Evolutionary conservation across 2,113 vertebrate species (phyloP), one percentile per base, ranked within the genome.

Genomic region (Notechis scutatus): DNA sequence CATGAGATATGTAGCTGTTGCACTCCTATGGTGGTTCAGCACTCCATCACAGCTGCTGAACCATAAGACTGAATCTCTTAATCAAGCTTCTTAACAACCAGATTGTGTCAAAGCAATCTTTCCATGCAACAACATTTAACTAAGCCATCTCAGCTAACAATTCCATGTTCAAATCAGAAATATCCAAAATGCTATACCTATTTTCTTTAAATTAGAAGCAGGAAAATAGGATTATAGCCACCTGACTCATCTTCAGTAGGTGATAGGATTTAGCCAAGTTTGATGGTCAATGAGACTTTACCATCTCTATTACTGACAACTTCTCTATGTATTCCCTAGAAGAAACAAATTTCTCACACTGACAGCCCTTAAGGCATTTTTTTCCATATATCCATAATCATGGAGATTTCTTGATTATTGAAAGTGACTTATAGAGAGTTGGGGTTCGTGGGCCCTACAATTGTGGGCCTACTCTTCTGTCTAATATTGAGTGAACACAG

Each of bases 11-110:
- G 34, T 8, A 15, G n/a, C 69, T 81, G 39, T 39, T 81, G 69
- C 14, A 61, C 59, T 95, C 55, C 90, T 81, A 94, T 34, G 23
- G 34, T 95, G 45, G 56, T 89, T 90, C 92, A 93, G 92, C 61
- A 29, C 18, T 81, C n/a, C 6, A 20, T 39, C 69, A 39, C 34
- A 39, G 5, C 69, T 81, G 69, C 69, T 81, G n/a, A 81, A 20
- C n/a, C 15, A 20, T 20, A 81, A 81, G 15, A 29, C 86, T n/a
- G 89, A 57, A 55, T 20, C 5, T n/a, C 56, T 92, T 55, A 42
- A 39, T 39, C 88, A 59, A 56, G 10, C 52, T 96, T 59, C 56
- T 42, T 23, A 94, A 93, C 85, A 26, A 91, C 2, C 24, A 94
- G 23, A 91, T 88, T 45, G 57, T 61, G n/a, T 4, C 50, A 34